Percentiles rank a stretch among this genome's conserved stretches.
phyloP scores from a whole-genome alignment of 2,113 vertebrate genomes.

The Xiphorhynchus elegans region DNA sequence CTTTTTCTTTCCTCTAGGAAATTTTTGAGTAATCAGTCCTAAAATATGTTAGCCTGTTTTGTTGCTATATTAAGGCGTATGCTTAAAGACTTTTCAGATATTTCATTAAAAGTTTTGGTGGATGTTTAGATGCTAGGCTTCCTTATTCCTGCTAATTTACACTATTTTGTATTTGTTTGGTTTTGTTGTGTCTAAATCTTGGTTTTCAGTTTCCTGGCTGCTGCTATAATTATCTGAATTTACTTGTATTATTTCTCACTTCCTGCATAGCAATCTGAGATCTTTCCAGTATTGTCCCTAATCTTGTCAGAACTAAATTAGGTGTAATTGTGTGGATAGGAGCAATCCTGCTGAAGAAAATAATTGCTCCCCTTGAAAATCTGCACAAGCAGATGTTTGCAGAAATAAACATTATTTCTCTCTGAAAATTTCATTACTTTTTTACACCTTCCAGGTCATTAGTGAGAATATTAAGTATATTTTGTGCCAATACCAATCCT shows the following conservation, averaged over 20 bases:
- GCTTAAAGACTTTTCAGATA: neutral
- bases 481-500: neutral
- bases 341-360: neutral
- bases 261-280: neutral
- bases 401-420: neutral
- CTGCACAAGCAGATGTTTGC: neutral
- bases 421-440: neutral
- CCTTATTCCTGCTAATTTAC: neutral
- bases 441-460: neutral
- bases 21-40: neutral
- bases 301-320: slow-evolving; percentile 12
- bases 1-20: neutral
- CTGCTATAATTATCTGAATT: slow-evolving; percentile 22
- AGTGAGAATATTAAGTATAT: neutral
- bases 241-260: slow-evolving; percentile 17
- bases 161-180: neutral
- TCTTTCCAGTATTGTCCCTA: slow-evolving; percentile 14
- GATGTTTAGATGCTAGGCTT: neutral
- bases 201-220: neutral
- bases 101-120: neutral
- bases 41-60: neutral
- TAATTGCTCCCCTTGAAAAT: neutral
- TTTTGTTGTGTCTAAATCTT: neutral
- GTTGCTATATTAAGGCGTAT: neutral
- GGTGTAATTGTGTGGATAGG: neutral